Base-by-base conservation (phyloP, 2,888 invertebrate species). In the Falcaria lacertinaria region DNA sequence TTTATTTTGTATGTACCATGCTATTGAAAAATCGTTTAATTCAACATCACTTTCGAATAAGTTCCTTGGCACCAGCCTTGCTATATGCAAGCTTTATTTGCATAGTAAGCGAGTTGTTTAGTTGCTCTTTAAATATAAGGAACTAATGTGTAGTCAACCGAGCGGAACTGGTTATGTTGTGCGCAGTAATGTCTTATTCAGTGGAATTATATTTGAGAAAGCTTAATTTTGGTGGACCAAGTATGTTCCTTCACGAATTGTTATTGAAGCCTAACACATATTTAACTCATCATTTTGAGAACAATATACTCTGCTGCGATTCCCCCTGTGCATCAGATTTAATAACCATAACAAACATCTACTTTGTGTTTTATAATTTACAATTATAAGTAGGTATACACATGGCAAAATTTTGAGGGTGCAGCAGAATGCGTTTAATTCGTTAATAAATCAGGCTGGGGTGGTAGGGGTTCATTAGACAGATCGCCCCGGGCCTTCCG, bases 401-500 rank as follows among this genome's bases (percentile, higher is more conserved):
- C 60, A 65, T 62, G 58, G 61, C 60, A 45, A 54, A 63, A 73
- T 72, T 80, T 77, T 70, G 74, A 73, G 83, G 85, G 84, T 85
- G 88, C 84, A 86, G 68, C 70, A 82, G 82, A 82, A 87, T 87
- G 89, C 89, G 80, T 85, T 89, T 88, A 88, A 88, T 88, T 88
- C 71, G 88, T 89, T 87, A 89, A 89, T 89, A 89, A 88, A 89
- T 89, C 88, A 86, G 87, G 77, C 78, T 76, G 76, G 84, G 86
- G 81, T 76, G 82, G 80, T 73, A 61, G 56, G 74, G 80, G 86
- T 89, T 88, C 87, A 89, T 89, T 88, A 88, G 86, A 84, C 70
- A 77, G 81, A 84, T 86, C 78, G 84, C 85, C 77, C 70, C 73
- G 76, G 79, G 88, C 80, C 81, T 85, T 84, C 85, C 84, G 80